phyloP scores from a whole-genome alignment of 2,797 vertebrate species.

The Arctocebus calabarensis region DNA sequence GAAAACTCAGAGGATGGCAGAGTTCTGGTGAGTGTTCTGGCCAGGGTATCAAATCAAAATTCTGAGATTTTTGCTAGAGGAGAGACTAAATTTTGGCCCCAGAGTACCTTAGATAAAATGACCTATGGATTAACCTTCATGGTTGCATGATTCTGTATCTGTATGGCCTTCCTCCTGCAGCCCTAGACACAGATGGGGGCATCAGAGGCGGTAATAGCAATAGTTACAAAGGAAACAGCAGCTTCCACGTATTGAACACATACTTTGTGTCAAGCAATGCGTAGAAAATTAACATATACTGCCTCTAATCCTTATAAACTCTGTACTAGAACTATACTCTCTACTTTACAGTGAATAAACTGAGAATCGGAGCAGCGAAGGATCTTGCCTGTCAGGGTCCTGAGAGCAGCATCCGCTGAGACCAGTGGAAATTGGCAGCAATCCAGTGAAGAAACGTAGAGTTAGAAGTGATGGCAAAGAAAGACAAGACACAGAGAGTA shows the following conservation, averaged over 20 bases:
- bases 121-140: neutral
- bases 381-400: too few species aligned
- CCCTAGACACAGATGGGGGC: neutral
- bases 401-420: too few species aligned
- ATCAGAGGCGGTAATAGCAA: too few species aligned
- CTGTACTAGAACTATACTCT: neutral
- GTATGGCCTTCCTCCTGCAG: too few species aligned
- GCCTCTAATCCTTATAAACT: neutral
- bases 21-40: neutral
- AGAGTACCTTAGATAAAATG: neutral
- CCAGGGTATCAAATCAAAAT: neutral
- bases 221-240: neutral
- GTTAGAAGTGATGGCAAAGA: too few species aligned
- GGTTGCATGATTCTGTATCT: too few species aligned
- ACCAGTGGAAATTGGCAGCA: too few species aligned
- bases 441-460: too few species aligned
- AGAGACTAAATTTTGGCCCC: neutral
- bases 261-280: neutral
- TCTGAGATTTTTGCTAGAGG: constrained; percentile 18
- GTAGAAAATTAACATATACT: neutral
- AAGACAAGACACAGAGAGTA: too few species aligned
- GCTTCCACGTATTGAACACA: neutral
- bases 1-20: neutral
- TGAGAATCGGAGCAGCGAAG: neutral
- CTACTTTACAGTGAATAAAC: neutral